Evolutionary conservation across 2,888 invertebrate genomes (phyloP).

Genomic region (Zaprionus bogoriensis): DNA sequence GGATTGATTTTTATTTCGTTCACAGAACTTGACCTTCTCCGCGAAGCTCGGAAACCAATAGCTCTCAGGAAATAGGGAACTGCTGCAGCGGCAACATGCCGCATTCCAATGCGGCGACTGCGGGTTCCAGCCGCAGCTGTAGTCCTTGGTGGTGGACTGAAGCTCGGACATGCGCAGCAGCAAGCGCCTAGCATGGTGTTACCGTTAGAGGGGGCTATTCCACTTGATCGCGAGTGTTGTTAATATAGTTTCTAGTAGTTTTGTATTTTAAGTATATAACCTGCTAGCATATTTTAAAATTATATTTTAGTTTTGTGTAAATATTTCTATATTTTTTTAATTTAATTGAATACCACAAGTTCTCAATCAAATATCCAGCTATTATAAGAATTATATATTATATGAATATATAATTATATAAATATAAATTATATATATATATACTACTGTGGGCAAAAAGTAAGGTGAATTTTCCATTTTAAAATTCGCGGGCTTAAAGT

Average conservation of each 20-base stretch:
- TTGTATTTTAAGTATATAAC: too few species aligned
- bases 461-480: too few species aligned
- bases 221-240: conserved; percentile 2
- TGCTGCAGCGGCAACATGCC: conserved; percentile 47
- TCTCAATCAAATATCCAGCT: too few species aligned
- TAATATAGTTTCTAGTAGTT: too few species aligned
- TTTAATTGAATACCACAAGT: too few species aligned
- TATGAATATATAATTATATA: background rate
- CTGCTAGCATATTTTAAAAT: too few species aligned
- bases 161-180: conserved; percentile 36
- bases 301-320: too few species aligned
- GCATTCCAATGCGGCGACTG: conserved; percentile 55
- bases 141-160: conserved; percentile 30
- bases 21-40: conserved; percentile 50
- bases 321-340: too few species aligned
- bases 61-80: conserved; percentile 8
- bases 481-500: too few species aligned
- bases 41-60: conserved; percentile 16
- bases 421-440: background rate
- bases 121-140: conserved; percentile 39
- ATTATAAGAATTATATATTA: too few species aligned
- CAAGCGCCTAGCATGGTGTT: conserved; percentile 9
- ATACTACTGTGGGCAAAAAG: too few species aligned
- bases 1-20: conserved; percentile 57
- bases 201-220: background rate